Evolutionary conservation across 1,140 invertebrate genomes (phyloP), one percentile per base, ranked within the genome.

Genomic region (Microvelia longipes): DNA sequence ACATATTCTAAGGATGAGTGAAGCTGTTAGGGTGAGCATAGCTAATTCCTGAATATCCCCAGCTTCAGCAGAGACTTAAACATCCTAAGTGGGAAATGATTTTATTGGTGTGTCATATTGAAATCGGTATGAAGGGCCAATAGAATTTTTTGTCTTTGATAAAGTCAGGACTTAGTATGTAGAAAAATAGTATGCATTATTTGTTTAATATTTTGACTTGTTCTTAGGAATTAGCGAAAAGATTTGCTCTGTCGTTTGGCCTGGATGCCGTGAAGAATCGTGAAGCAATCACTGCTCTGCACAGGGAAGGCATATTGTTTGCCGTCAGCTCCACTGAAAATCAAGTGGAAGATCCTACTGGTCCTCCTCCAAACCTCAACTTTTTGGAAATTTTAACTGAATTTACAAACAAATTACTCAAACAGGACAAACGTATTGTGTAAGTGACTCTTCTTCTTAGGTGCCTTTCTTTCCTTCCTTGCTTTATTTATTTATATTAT

Each of bases 191-290:
- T n/a, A n/a, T n/a, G n/a, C n/a, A n/a, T n/a, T n/a, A n/a, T n/a
- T n/a, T n/a, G n/a, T n/a, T n/a, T n/a, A n/a, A n/a, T n/a, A n/a
- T n/a, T n/a, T n/a, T n/a, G n/a, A n/a, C n/a, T n/a, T n/a, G n/a
- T n/a, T n/a, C n/a, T 50, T 75, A 90, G 82, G 96, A 98, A 85
- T 84, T 99, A 74, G 96, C 96, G 1, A 96, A 98, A 80, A 83
- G 96, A 74, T 98, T 99, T 84, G 92, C 95, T 0, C 82, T 98
- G 25, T 97, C 95, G 2, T 99, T 99, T 85, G 97, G 97, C 25
- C 84, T 98, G 68, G 96, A 99, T 83, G 93, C 93, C 25, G 85
- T 98, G 13, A 98, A 97, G 82, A 98, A 98, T 83, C 86, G 97
- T 62, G 96, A 98, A 79, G 96, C 96, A 15, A 92, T 99, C 64